phyloP scores from a whole-genome alignment of 2,888 invertebrate species.

The Apodemia mormo region DNA sequence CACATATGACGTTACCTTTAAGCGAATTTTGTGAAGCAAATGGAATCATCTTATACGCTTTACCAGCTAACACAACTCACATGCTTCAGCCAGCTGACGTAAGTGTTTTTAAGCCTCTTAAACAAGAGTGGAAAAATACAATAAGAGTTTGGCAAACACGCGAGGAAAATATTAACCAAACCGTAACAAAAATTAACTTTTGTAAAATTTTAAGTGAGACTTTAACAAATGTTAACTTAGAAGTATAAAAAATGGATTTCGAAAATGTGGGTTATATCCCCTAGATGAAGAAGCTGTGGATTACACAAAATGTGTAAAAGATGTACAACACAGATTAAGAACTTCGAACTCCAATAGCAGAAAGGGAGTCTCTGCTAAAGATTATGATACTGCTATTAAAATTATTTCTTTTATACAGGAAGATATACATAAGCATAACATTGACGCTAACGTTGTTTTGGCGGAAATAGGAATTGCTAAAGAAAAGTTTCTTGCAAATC shows the following conservation, averaged over 20 bases:
- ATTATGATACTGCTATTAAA: neutral
- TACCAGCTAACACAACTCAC: conserved; percentile 43
- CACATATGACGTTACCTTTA: conserved; percentile 40
- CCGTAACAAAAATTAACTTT: conserved; percentile 40
- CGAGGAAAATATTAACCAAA: conserved; percentile 34
- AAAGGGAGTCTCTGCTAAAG: neutral
- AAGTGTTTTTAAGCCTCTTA: conserved; percentile 25
- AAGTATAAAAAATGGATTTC: conserved; percentile 38
- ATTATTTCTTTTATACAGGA: neutral
- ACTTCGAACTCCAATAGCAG: neutral
- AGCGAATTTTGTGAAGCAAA: conserved; percentile 35
- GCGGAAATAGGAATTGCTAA: neutral
- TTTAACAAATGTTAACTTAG: conserved; percentile 25
- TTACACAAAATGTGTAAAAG: conserved; percentile 34
- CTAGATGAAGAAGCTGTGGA: conserved; percentile 36
- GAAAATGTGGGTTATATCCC: conserved; percentile 38
- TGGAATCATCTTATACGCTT: conserved; percentile 39
- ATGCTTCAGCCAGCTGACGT: conserved; percentile 43
- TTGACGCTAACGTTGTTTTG: neutral
- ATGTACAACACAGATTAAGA: conserved; percentile 25
- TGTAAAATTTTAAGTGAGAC: conserved; percentile 33
- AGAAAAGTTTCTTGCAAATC: neutral
- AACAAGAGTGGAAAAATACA: neutral
- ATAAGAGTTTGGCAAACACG: neutral
- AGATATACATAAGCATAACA: neutral